Percentiles rank a stretch among this genome's conserved stretches.
Evolutionary conservation across 2,797 vertebrate genomes (phyloP).

Genomic region (Podarcis lilfordi): DNA sequence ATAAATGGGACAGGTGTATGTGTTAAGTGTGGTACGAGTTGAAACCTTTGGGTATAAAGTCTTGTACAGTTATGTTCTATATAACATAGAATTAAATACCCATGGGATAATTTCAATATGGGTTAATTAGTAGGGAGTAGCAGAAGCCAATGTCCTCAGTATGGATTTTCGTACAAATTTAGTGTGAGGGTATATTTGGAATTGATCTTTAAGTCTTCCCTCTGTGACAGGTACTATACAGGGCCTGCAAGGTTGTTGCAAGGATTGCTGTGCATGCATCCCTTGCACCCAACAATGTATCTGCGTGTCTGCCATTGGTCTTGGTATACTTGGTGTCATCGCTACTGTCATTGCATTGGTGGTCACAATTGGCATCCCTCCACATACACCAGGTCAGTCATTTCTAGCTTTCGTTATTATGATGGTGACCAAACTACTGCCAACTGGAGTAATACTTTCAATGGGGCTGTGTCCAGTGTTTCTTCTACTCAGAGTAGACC

Average conservation of each 20-base stretch:
- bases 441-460: not conserved
- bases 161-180: not conserved
- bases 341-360: slow-evolving; percentile 15
- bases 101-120: not conserved
- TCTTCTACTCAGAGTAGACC: no score
- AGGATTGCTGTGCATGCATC: fast-evolving
- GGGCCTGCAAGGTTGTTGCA: slow-evolving; percentile 52
- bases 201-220: not conserved
- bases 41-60: not conserved
- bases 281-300: slow-evolving; percentile 54
- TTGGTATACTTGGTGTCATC: slow-evolving; percentile 58
- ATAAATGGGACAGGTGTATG: not conserved
- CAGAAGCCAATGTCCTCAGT: not conserved
- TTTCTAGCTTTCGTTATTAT: fast-evolving
- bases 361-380: slow-evolving; percentile 56
- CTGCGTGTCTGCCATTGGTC: slow-evolving; percentile 54
- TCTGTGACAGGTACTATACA: not conserved
- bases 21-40: not conserved
- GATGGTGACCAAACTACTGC: not conserved
- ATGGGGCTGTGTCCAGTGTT: no score
- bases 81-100: not conserved
- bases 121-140: not conserved
- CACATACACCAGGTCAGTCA: slow-evolving; percentile 68
- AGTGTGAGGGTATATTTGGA: not conserved
- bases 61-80: not conserved